These are phyloP conservation scores for Ectropis grisescens DNA, from an alignment of 1,140 invertebrate genomes.

Conservation along the genomic window DNA sequence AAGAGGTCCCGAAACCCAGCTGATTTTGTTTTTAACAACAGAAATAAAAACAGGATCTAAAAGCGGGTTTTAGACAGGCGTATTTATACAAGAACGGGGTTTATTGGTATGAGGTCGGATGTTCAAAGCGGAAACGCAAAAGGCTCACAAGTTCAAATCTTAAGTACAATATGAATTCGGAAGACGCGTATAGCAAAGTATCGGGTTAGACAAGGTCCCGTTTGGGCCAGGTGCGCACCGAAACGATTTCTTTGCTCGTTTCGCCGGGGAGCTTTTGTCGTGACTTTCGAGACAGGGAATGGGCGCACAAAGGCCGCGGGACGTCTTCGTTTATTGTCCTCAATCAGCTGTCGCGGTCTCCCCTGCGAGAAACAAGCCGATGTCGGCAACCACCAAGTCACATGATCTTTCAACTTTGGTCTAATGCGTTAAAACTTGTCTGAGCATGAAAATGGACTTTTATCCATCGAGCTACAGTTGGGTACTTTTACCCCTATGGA, in stretches of 20 bases:
- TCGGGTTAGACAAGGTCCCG: constrained; percentile 38
- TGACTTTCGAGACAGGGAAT: constrained; percentile 21
- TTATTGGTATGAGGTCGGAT: constrained; percentile 16
- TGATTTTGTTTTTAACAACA: too few relatives aligned
- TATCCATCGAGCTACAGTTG: too few relatives aligned
- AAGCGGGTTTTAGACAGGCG: too few relatives aligned
- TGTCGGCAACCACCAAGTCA: constrained; percentile 36
- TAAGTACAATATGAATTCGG: constrained; percentile 15
- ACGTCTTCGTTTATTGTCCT: constrained; percentile 61
- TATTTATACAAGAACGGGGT: too few relatives aligned
- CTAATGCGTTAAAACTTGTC: too few relatives aligned
- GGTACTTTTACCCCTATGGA: too few relatives aligned
- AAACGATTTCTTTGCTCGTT: constrained; percentile 42
- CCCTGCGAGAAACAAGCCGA: constrained; percentile 18
- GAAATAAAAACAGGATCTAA: too few relatives aligned
- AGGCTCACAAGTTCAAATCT: constrained; percentile 12
- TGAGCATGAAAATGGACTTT: too few relatives aligned
- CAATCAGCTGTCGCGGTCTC: constrained; percentile 56
- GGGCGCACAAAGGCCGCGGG: constrained; percentile 51
- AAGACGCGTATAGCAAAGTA: constrained; percentile 22
- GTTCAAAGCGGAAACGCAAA: constrained; percentile 25
- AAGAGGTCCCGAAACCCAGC: too few relatives aligned
- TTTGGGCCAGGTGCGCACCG: constrained; percentile 49
- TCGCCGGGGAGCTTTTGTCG: constrained; percentile 39
- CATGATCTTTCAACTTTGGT: too few relatives aligned